These are phyloP conservation scores for Antheraea assamensis DNA, from an alignment of 2,888 invertebrate genomes.

Conservation along the genomic window DNA sequence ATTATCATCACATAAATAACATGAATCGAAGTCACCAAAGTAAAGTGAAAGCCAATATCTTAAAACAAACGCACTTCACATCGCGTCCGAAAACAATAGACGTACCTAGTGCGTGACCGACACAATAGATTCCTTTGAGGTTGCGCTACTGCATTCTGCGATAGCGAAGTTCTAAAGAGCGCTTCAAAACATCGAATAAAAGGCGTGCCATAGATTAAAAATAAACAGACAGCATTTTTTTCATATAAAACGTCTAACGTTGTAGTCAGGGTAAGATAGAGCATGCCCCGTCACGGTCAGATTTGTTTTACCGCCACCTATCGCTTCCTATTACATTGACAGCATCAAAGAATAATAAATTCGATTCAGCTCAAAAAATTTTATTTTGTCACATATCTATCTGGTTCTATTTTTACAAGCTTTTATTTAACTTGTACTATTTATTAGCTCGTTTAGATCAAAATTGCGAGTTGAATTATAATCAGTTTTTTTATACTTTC, in stretches of 20 bases:
- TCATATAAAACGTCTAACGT: not conserved
- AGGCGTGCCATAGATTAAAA: not conserved
- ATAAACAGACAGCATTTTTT: not conserved
- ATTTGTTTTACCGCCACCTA: not conserved
- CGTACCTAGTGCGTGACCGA: constrained; percentile 17
- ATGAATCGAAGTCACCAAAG: not conserved
- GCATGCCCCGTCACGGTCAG: too few relatives aligned
- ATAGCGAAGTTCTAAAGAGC: constrained; percentile 8
- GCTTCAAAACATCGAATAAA: constrained; percentile 14
- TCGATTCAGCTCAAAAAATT: too few relatives aligned
- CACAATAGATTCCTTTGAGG: constrained; percentile 20
- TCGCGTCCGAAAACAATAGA: constrained; percentile 9
- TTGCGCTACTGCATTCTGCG: constrained; percentile 7
- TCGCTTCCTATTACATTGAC: too few relatives aligned
- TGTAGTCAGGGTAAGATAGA: too few relatives aligned
- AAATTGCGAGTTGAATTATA: too few relatives aligned
- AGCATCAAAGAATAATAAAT: too few relatives aligned
- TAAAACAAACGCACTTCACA: not conserved
- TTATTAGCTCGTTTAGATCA: too few relatives aligned
- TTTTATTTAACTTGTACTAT: too few relatives aligned
- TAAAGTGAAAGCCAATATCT: constrained; percentile 7
- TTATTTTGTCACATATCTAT: too few relatives aligned
- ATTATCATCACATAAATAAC: not conserved
- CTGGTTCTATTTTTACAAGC: too few relatives aligned
- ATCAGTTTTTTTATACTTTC: too few relatives aligned